Percentiles rank a stretch among this genome's conserved stretches.
These are phyloP conservation scores for Buphagus erythrorhynchus DNA, from an alignment of 2,797 vertebrate genomes.

Conservation along the genomic window DNA sequence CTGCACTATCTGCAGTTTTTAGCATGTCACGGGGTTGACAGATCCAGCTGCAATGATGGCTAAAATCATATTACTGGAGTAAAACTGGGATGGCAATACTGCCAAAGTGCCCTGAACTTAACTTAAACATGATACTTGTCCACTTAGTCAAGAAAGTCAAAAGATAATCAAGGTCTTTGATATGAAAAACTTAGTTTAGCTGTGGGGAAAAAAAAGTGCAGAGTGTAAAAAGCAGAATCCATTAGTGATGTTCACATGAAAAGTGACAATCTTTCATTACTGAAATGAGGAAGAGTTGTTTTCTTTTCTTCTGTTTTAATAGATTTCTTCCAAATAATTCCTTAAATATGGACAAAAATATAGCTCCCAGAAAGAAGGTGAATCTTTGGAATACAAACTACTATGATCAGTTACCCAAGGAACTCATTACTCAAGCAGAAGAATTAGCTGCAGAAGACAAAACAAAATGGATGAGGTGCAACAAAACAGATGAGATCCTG, in stretches of 20 bases:
- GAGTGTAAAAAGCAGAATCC: background rate
- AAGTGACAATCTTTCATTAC: background rate
- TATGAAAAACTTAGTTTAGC: background rate
- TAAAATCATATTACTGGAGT: background rate
- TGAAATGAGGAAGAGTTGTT: background rate
- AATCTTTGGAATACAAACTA: background rate
- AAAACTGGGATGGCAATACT: background rate
- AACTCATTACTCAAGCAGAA: background rate
- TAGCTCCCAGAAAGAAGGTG: background rate
- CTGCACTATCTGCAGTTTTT: background rate
- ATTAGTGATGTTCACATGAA: background rate
- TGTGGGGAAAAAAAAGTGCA: background rate
- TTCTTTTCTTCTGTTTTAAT: background rate
- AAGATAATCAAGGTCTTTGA: background rate
- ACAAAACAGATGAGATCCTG: background rate
- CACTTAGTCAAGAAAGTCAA: background rate
- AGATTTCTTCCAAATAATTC: background rate
- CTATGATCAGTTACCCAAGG: background rate
- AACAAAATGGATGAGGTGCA: background rate
- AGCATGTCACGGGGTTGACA: background rate
- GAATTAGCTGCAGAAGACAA: background rate
- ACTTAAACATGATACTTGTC: background rate
- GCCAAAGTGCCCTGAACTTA: background rate
- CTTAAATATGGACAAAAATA: background rate
- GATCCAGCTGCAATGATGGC: background rate